phyloP scores from a whole-genome alignment of 2,797 vertebrate species.

The Hemibagrus guttatus region DNA sequence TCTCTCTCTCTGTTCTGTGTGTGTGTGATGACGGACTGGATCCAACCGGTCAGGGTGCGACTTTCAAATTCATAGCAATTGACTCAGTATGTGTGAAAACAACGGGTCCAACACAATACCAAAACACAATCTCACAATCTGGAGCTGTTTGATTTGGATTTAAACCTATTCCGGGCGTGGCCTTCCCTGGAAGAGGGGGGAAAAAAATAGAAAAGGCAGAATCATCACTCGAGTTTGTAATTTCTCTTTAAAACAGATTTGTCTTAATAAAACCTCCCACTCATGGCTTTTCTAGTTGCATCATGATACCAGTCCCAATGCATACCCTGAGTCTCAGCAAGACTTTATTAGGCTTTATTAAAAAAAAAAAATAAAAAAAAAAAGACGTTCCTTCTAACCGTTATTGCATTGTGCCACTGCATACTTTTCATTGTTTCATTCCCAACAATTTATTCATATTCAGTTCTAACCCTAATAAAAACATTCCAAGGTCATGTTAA shows the following conservation, averaged over 20 bases:
- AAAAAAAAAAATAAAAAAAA: not conserved
- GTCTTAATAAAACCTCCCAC: not conserved
- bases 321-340: not conserved
- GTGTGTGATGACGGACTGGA: not conserved
- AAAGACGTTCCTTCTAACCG: too few species aligned
- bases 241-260: not conserved
- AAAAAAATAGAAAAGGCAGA: too few species aligned
- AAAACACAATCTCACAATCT: not conserved
- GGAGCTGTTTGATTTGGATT: not conserved
- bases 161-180: not conserved
- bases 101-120: not conserved
- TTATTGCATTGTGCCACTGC: not conserved
- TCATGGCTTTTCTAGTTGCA: not conserved
- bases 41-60: not conserved
- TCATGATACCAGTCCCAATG: not conserved
- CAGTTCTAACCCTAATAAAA: not conserved
- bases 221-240: not conserved
- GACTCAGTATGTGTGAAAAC: not conserved
- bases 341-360: not conserved
- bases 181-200: not conserved
- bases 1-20: slow-evolving; percentile 13
- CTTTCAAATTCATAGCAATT: slow-evolving; percentile 1
- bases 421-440: not conserved
- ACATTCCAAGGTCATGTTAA: not conserved
- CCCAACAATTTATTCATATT: not conserved